Evolutionary conservation across 1,140 invertebrate species (phyloP).

Genomic region (Eulimnadia texana): DNA sequence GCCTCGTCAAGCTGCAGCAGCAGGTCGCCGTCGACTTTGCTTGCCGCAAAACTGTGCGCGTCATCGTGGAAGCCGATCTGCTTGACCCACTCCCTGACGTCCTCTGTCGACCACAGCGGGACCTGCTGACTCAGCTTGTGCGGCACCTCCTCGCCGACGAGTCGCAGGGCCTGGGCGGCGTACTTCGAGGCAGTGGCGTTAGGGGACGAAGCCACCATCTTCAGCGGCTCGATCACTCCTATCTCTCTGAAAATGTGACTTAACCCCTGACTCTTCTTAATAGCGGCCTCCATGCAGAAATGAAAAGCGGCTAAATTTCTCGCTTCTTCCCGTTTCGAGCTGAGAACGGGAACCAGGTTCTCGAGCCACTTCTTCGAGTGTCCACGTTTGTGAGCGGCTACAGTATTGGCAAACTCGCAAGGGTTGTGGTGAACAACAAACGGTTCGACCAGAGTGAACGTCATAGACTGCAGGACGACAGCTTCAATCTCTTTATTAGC

Average conservation of each 20-base stretch:
- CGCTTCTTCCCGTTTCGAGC: conserved; percentile 88
- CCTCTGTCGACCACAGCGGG: conserved; percentile 89
- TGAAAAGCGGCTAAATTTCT: conserved; percentile 94
- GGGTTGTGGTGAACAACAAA: conserved; percentile 90
- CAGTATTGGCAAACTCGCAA: conserved; percentile 83
- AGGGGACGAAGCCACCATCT: conserved; percentile 91
- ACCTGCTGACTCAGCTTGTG: conserved; percentile 96
- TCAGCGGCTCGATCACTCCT: conserved; percentile 85
- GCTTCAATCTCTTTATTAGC: conserved; percentile 98
- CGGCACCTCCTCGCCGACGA: conserved; percentile 92
- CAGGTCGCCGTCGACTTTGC: conserved; percentile 94
- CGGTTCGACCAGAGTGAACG: conserved; percentile 86
- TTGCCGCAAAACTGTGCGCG: conserved; percentile 67
- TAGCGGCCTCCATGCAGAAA: conserved; percentile 98
- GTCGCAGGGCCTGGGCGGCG: conserved; percentile 81
- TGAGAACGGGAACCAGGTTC: conserved; percentile 83
- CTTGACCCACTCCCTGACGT: conserved; percentile 95
- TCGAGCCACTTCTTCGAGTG: conserved; percentile 93
- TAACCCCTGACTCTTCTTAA: conserved; percentile 65
- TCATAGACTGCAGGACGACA: conserved; percentile 64
- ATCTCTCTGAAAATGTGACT: conserved; percentile 89
- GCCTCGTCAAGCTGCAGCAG: conserved; percentile 82
- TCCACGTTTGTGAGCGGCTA: conserved; percentile 77
- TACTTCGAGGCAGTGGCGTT: conserved; percentile 96
- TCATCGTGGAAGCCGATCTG: conserved; percentile 86